phyloP scores from a whole-genome alignment of 2,113 vertebrate species.

The Odontesthes bonariensis region DNA sequence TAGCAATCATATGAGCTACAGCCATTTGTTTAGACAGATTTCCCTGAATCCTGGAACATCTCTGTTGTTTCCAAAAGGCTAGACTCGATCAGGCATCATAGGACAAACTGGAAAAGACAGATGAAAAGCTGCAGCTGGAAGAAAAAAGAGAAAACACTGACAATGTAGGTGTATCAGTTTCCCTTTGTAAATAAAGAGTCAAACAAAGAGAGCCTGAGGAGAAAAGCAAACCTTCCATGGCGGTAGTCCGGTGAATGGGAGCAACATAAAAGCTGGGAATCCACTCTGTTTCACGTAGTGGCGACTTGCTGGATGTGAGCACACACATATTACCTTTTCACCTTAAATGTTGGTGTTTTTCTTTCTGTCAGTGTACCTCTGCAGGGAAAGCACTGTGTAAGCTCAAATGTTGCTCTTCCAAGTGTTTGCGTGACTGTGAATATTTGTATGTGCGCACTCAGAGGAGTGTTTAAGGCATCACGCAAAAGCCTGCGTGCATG shows the following conservation, averaged over 20 bases:
- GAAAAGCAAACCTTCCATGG: slow-evolving; percentile 25
- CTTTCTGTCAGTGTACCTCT: slow-evolving; percentile 37
- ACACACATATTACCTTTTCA: neutral
- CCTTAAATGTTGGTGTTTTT: slow-evolving; percentile 27
- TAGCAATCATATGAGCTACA: slow-evolving; percentile 36
- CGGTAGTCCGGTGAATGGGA: slow-evolving; percentile 8
- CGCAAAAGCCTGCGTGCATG: slow-evolving; percentile 12
- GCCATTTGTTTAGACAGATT: slow-evolving; percentile 56
- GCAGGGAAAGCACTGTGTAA: slow-evolving; percentile 18
- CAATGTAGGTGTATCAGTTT: slow-evolving; percentile 43
- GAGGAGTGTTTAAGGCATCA: slow-evolving; percentile 11
- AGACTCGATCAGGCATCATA: slow-evolving; percentile 10
- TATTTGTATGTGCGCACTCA: too few relatives aligned
- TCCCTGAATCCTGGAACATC: slow-evolving; percentile 39
- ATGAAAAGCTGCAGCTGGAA: slow-evolving; percentile 27
- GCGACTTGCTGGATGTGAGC: slow-evolving; percentile 11
- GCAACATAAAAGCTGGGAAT: slow-evolving; percentile 48
- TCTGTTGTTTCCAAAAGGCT: slow-evolving; percentile 9
- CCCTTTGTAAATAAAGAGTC: slow-evolving; percentile 28
- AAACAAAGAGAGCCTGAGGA: slow-evolving; percentile 13
- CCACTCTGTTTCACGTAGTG: slow-evolving; percentile 4
- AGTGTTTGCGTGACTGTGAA: neutral
- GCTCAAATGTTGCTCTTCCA: neutral
- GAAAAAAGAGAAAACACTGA: neutral
- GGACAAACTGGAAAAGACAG: slow-evolving; percentile 34